Evolutionary conservation across 2,797 vertebrate species (phyloP).

Genomic region (Pteropus rufus): DNA sequence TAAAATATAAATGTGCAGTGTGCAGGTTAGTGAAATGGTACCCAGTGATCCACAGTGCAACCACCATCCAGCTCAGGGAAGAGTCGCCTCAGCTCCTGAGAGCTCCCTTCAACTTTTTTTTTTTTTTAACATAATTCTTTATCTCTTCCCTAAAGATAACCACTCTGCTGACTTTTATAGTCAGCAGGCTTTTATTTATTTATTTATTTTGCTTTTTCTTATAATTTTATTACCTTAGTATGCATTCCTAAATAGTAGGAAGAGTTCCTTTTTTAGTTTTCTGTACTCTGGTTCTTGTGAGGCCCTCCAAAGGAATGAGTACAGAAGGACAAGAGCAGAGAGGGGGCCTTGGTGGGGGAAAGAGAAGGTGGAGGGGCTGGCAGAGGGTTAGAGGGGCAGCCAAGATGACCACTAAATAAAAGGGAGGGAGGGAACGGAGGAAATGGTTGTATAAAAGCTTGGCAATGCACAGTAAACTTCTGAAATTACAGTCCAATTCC

Average conservation of each 20-base stretch:
- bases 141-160: background rate
- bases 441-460: background rate
- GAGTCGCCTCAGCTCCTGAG: background rate
- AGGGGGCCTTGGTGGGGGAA: background rate
- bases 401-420: background rate
- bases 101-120: background rate
- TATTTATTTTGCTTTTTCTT: background rate
- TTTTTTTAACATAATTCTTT: background rate
- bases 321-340: background rate
- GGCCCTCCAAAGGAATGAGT: background rate
- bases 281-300: background rate
- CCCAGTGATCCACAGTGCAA: accelerated
- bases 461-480: background rate
- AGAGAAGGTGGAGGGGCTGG: background rate
- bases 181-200: background rate
- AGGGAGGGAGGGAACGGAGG: no score
- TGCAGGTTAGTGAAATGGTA: background rate
- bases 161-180: background rate
- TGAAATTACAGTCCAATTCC: background rate
- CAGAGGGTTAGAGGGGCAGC: background rate
- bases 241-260: background rate
- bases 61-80: background rate
- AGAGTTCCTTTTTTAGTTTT: background rate
- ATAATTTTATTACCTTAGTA: background rate
- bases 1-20: background rate